Evolutionary conservation across 2,888 invertebrate genomes (phyloP), one percentile per base, ranked within the genome.

Genomic region (Caenorhabditis virilis): DNA sequence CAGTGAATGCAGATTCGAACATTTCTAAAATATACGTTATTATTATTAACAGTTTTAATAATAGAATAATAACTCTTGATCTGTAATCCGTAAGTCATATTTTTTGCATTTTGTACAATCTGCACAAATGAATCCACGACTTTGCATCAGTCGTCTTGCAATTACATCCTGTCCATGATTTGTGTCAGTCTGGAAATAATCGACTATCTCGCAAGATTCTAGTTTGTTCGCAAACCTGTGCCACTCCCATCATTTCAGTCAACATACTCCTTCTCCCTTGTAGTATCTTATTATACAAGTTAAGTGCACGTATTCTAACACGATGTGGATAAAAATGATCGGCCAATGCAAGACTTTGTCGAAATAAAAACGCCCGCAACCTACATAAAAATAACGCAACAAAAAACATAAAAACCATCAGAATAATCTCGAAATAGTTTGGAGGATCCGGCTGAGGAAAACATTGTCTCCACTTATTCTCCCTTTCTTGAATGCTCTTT

Each of bases 371-470:
- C 1, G 72, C 69, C 76, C 74, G 65, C 9, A 70, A 15, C 39
- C 70, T 47, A 46, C 73, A 76, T 7, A 77, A 46, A 33, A 72
- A 30, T 9, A 78, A 30, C 15, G 61, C 46, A 2, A 54, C 15
- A 13, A 71, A 23, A 43, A 78, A 72, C 45, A 77, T 46, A 15
- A 59, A 20, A 18, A 71, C 7, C 77, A 77, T 76, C 13, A 69
- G n/a, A n/a, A 55, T 38, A 50, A 59, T 68, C 23, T 69, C 67
- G 9, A 45, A 45, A 41, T 69, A 72, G 42, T 77, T 71, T 7
- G 79, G 79, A 2, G 77, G 76, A 53, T 49, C 68, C 6, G 79
- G 79, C 30, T 74, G 69, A 16, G 42, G 35, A 56, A 79, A 79
- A 27, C 79, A 79, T 2, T 53, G 54, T 26, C 72, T 55, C 79